phyloP scores from a whole-genome alignment of 2,888 invertebrate genomes.

The Drosophila siamana region DNA sequence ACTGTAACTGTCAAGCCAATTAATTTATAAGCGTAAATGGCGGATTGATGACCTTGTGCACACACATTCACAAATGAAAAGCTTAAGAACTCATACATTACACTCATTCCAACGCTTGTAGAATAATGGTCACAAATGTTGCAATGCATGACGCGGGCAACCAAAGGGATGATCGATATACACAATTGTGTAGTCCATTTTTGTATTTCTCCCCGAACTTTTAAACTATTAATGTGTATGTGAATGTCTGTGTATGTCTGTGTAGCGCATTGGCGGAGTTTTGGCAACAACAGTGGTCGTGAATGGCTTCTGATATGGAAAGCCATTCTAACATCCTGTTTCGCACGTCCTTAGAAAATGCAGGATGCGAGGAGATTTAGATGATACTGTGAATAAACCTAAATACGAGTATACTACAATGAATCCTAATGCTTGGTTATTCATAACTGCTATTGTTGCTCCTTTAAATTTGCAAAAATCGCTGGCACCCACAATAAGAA shows the following conservation, averaged over 20 bases:
- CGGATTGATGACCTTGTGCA: slow-evolving; percentile 19
- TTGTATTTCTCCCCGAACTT: not conserved
- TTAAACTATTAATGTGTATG: not conserved
- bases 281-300: slow-evolving; percentile 24
- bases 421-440: slow-evolving; percentile 48
- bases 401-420: slow-evolving; percentile 27
- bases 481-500: not conserved
- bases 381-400: slow-evolving; percentile 43
- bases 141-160: not conserved
- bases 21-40: slow-evolving; percentile 4
- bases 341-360: slow-evolving; percentile 61
- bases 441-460: slow-evolving; percentile 45
- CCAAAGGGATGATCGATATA: slow-evolving; percentile 24
- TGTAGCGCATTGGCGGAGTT: slow-evolving; percentile 16
- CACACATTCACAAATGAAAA: not conserved
- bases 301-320: slow-evolving; percentile 72
- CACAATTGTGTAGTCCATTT: not conserved
- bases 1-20: not conserved
- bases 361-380: slow-evolving; percentile 62
- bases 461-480: slow-evolving; percentile 16
- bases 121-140: not conserved
- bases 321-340: slow-evolving; percentile 80
- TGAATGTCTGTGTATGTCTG: not conserved
- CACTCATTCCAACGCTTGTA: no score
- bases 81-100: not conserved